Percentiles rank a stretch among this genome's conserved stretches.
phyloP scores from a whole-genome alignment of 2,888 invertebrate species.

The Drosophila rubida region DNA sequence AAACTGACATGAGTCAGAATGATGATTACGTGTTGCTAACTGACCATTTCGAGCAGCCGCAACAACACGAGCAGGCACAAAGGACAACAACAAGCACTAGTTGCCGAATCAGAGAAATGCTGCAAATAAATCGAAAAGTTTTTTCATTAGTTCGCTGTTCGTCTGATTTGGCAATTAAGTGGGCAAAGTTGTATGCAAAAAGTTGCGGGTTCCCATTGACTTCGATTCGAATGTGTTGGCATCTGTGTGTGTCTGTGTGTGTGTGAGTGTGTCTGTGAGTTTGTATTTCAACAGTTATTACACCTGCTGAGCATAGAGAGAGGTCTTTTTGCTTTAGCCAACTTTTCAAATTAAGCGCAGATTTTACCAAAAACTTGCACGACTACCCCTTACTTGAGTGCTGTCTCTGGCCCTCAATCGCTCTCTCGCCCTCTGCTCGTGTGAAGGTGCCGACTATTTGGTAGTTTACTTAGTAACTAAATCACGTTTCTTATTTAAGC shows the following conservation, averaged over 20 bases:
- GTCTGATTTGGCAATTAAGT: slow-evolving; percentile 71
- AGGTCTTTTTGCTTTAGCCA: slow-evolving; percentile 53
- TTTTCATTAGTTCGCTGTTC: slow-evolving; percentile 72
- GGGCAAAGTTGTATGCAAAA: slow-evolving; percentile 72
- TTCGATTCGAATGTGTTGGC: slow-evolving; percentile 18
- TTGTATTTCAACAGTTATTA: slow-evolving; percentile 39
- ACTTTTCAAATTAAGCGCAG: slow-evolving; percentile 79
- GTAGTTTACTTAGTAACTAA: slow-evolving; percentile 80
- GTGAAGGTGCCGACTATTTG: slow-evolving; percentile 54
- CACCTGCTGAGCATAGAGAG: slow-evolving; percentile 59
- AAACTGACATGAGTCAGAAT: slow-evolving; percentile 60
- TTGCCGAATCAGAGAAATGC: slow-evolving; percentile 27
- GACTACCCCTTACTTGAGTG: slow-evolving; percentile 19
- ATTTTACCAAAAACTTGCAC: slow-evolving; percentile 61
- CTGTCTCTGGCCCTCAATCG: slow-evolving; percentile 7
- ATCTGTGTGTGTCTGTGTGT: background rate
- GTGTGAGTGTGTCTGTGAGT: slow-evolving; percentile 5
- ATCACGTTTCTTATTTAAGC: slow-evolving; percentile 83
- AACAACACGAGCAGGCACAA: background rate
- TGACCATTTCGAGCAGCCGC: slow-evolving; percentile 7
- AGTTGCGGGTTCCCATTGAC: slow-evolving; percentile 47
- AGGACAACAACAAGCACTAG: slow-evolving; percentile 5
- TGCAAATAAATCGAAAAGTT: slow-evolving; percentile 68
- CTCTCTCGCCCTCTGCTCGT: background rate
- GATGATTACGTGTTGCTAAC: slow-evolving; percentile 45